A percentile compares a stretch with the other conserved stretches of the same genome.
Evolutionary conservation across 2,113 vertebrate genomes (phyloP).

Genomic region (Sinosuthora webbiana): DNA sequence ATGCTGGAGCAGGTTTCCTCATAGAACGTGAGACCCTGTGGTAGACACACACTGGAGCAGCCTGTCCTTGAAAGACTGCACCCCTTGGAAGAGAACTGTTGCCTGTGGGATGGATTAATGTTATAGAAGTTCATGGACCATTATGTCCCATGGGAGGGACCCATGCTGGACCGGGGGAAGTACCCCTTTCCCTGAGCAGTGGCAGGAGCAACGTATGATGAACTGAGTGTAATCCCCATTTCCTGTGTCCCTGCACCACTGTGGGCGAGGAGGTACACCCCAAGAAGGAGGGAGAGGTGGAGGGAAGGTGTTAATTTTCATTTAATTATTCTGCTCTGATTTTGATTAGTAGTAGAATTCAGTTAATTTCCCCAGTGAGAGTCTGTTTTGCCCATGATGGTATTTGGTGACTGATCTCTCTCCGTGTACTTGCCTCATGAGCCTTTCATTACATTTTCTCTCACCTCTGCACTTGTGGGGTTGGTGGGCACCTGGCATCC

Average conservation of each 20-base stretch:
- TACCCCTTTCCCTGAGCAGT: neutral
- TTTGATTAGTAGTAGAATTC: neutral
- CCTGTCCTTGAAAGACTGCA: neutral
- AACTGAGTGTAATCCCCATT: neutral
- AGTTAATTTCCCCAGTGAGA: neutral
- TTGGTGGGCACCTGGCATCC: neutral
- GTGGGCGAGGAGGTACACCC: neutral
- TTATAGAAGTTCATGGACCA: neutral
- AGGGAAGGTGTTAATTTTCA: neutral
- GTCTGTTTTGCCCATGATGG: neutral
- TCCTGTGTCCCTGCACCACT: neutral
- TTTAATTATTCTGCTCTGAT: neutral
- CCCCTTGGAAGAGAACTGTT: neutral
- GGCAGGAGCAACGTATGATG: fast-evolving
- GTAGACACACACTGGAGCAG: neutral
- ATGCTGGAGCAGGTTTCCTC: neutral
- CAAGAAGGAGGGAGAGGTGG: neutral
- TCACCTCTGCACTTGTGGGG: neutral
- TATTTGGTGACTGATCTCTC: neutral
- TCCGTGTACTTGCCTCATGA: neutral
- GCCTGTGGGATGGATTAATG: neutral
- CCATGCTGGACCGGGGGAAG: neutral
- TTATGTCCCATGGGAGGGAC: neutral
- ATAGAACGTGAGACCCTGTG: neutral
- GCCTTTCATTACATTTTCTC: neutral